Conservation (phyloP, 2,113 vertebrate genomes). For the Laticauda laticaudata region DNA sequence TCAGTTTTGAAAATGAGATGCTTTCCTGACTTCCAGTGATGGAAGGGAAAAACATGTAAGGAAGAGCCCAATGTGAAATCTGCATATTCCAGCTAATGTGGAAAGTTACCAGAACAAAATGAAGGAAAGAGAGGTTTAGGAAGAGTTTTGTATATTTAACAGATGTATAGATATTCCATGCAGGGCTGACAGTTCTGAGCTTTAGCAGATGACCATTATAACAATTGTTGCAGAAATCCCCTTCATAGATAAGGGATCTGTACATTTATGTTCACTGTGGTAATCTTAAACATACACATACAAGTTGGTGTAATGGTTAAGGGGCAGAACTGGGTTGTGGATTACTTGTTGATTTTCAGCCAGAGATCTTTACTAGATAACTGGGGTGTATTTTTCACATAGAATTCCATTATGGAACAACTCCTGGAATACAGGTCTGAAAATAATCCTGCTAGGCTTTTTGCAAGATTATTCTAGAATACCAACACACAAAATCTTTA, state of each 20-base stretch:
- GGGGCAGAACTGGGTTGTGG: neutral
- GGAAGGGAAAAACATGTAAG: neutral
- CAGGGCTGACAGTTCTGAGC: neutral
- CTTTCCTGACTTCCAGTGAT: neutral
- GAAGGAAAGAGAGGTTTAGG: neutral
- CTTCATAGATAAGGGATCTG: neutral
- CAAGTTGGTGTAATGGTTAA: neutral
- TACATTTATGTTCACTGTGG: neutral
- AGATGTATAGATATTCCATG: neutral
- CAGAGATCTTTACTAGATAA: neutral
- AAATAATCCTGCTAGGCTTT: neutral
- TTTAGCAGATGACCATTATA: neutral
- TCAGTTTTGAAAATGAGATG: neutral
- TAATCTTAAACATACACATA: neutral
- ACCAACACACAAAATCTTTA: neutral
- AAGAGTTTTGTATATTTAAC: neutral
- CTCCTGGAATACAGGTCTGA: neutral
- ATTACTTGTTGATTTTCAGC: neutral
- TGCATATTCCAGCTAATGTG: neutral
- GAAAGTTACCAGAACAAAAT: neutral
- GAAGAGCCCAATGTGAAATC: neutral
- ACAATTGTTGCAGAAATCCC: neutral
- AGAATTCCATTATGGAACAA: neutral
- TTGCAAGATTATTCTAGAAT: neutral
- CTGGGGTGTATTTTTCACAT: neutral